phyloP scores from a whole-genome alignment of 2,888 invertebrate genomes.

The Dasysyrphus tricinctus region DNA sequence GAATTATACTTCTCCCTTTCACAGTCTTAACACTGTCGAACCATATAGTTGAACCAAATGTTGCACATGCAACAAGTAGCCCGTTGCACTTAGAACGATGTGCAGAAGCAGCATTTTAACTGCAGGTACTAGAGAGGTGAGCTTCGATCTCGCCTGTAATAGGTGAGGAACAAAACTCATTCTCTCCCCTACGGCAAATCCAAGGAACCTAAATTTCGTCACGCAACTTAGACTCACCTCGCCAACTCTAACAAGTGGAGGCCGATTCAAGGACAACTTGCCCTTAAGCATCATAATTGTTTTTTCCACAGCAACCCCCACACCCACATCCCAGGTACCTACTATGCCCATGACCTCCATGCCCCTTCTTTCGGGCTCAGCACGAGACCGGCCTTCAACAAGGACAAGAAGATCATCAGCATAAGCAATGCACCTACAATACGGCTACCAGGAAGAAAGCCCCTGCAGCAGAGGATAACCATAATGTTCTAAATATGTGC shows the following conservation, averaged over 20 bases:
- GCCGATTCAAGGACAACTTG: no score
- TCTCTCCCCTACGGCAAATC: background rate
- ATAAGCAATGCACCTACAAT: no score
- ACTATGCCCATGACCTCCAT: conserved; percentile 14
- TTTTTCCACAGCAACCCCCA: conserved; percentile 49
- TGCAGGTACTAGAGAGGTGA: conserved; percentile 5
- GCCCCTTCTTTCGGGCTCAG: conserved; percentile 19
- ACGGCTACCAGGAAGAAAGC: no score
- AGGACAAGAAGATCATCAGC: no score
- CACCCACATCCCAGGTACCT: conserved; percentile 49
- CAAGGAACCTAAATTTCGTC: conserved; percentile 1
- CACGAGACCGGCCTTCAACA: conserved; percentile 28
- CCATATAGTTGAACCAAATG: no score
- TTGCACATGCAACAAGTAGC: no score
- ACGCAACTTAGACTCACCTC: conserved; percentile 37
- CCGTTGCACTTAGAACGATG: no score
- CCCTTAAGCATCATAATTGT: conserved; percentile 60
- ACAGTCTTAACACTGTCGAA: no score
- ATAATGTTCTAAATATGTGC: conserved; percentile 72
- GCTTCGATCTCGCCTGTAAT: background rate
- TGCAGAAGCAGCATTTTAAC: background rate
- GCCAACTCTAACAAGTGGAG: conserved; percentile 7
- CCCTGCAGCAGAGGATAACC: conserved; percentile 37
- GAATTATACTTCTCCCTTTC: no score
- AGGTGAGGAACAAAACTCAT: background rate